Conservation (phyloP, 2,113 vertebrate species). For the Eretmochelys imbricata region DNA sequence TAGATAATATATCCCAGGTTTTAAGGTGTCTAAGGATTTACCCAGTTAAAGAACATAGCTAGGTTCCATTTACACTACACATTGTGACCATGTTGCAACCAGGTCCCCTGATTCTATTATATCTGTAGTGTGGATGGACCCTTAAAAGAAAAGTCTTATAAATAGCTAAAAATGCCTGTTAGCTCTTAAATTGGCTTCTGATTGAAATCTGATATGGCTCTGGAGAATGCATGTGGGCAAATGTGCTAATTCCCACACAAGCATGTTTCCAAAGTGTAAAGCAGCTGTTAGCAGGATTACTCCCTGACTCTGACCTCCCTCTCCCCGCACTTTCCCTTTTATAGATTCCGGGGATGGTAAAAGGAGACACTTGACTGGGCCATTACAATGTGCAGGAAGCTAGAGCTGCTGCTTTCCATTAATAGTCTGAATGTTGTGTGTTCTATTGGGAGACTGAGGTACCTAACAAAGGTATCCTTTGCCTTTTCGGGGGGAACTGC, state of each 20-base stretch:
- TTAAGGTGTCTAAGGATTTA: background rate
- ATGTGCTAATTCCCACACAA: constrained; percentile 40
- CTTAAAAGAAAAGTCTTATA: constrained; percentile 44
- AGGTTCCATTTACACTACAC: background rate
- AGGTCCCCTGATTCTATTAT: background rate
- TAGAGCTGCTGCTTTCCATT: background rate
- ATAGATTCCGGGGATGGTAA: background rate
- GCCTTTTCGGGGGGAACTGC: background rate
- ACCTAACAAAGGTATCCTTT: background rate
- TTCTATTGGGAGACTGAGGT: background rate
- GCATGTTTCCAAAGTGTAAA: constrained; percentile 33
- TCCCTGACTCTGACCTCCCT: background rate
- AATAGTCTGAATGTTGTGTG: background rate
- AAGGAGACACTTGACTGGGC: background rate
- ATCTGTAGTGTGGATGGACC: background rate
- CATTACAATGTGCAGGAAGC: background rate
- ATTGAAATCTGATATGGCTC: constrained; percentile 57
- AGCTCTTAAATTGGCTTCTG: constrained; percentile 33
- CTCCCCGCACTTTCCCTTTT: background rate
- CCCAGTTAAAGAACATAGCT: background rate
- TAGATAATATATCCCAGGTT: background rate
- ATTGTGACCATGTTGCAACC: background rate
- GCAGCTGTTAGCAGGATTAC: constrained; percentile 58
- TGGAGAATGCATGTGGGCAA: constrained; percentile 55
- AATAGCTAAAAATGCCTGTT: constrained; percentile 54